Conservation (phyloP, 2,113 vertebrate species). For the Phrynocephalus versicolor region DNA sequence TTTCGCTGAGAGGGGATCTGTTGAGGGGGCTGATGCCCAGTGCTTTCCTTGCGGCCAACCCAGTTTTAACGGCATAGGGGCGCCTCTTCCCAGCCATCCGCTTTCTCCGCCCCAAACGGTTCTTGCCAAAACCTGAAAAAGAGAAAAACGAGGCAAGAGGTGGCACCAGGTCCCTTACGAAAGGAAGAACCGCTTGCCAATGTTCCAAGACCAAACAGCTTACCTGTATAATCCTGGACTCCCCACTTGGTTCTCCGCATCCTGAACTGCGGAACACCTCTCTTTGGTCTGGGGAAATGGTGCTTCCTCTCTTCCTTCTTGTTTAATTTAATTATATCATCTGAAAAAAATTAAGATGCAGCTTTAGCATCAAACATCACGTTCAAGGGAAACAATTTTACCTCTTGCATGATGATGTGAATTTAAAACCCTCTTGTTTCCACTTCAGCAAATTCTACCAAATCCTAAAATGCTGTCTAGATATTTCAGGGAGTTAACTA, state of each 20-base stretch:
- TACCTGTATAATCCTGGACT: conserved; percentile 81
- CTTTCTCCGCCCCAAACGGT: conserved; percentile 75
- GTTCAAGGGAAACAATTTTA: neutral
- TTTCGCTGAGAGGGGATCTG: conserved; percentile 83
- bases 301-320: conserved; percentile 86
- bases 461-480: too few species aligned
- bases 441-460: neutral
- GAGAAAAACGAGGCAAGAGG: neutral
- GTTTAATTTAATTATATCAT: conserved; percentile 95
- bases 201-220: neutral
- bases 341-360: conserved; percentile 62
- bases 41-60: conserved; percentile 86
- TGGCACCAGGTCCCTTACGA: accelerated
- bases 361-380: neutral
- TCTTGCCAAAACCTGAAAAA: conserved; percentile 74
- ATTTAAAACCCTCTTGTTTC: neutral
- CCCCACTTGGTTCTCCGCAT: conserved; percentile 69
- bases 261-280: conserved; percentile 73
- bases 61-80: conserved; percentile 87
- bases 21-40: conserved; percentile 82
- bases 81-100: conserved; percentile 77
- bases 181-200: neutral
- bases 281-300: conserved; percentile 78
- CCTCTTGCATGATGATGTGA: too few species aligned
- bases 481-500: too few species aligned